Conservation (phyloP, 2,797 vertebrate species). For the Sandelia bainsii region DNA sequence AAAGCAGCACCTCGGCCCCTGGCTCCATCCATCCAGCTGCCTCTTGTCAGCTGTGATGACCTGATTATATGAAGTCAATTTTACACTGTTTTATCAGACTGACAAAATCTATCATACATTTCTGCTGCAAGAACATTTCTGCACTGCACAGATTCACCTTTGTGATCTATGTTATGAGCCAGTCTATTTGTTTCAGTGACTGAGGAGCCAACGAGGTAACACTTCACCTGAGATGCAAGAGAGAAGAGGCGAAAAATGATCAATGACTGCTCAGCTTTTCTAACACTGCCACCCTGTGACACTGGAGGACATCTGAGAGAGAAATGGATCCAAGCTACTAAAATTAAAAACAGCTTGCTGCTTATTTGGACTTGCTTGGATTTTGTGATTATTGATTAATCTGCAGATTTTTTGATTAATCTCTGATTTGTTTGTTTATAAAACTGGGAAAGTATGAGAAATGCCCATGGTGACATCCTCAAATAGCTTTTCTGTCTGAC, state of each 20-base stretch:
- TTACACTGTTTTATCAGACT: constrained; percentile 5
- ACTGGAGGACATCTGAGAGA: background rate
- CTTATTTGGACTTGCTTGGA: too few species aligned
- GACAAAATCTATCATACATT: background rate
- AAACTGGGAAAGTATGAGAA: too few species aligned
- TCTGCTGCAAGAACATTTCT: background rate
- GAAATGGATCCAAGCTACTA: too few species aligned
- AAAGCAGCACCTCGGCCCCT: constrained; percentile 13
- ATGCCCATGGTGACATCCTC: too few species aligned
- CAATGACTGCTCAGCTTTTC: constrained; percentile 15
- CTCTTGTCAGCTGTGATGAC: too few species aligned
- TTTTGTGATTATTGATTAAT: too few species aligned
- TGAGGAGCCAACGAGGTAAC: constrained; percentile 1
- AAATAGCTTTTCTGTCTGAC: too few species aligned
- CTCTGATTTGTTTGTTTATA: too few species aligned
- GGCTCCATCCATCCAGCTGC: constrained; percentile 17
- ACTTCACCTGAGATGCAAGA: constrained; percentile 26
- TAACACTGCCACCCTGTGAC: constrained; percentile 12
- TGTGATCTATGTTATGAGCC: constrained; percentile 34
- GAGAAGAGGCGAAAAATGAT: constrained; percentile 1
- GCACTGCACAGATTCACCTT: background rate
- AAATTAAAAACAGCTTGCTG: too few species aligned
- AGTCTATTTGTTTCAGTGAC: constrained; percentile 18
- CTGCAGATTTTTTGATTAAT: too few species aligned
- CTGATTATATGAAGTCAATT: constrained; percentile 5